Evolutionary conservation across 2,888 invertebrate species (phyloP).

Genomic region (Venustoraphidia nigricollis): DNA sequence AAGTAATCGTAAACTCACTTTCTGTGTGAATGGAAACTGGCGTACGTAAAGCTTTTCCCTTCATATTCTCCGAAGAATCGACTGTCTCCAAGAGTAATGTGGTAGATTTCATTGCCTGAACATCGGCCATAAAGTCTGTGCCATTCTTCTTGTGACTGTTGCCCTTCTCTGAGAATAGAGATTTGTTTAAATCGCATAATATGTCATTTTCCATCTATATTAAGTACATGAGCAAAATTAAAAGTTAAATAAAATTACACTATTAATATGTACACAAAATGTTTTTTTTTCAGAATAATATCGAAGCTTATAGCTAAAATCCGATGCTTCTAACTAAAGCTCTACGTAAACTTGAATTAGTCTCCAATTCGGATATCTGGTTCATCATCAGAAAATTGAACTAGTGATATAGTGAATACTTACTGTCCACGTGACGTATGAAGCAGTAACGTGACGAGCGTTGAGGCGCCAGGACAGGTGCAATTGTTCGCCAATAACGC

Average conservation of each 20-base stretch:
- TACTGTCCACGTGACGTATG: constrained; percentile 97
- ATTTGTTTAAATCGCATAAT: neutral
- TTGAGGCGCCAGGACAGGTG: constrained; percentile 94
- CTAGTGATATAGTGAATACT: constrained; percentile 36
- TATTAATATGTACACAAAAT: no score
- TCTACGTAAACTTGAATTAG: no score
- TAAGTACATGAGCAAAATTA: no score
- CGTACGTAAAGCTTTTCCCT: constrained; percentile 98
- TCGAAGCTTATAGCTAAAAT: no score
- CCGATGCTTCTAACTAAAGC: no score
- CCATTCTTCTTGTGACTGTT: constrained; percentile 94
- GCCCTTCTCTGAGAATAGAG: constrained; percentile 61
- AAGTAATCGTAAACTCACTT: constrained; percentile 46
- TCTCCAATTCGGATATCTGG: no score
- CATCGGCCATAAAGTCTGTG: constrained; percentile 95
- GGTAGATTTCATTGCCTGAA: constrained; percentile 98
- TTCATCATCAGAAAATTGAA: no score
- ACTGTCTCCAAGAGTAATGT: constrained; percentile 86
- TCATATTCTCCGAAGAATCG: constrained; percentile 97
- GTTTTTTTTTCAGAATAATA: no score
- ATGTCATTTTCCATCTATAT: no score
- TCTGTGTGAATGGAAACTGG: constrained; percentile 96
- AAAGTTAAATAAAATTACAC: no score
- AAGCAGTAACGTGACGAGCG: constrained; percentile 83
- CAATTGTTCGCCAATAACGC: constrained; percentile 96